Conservation (phyloP, 2,113 vertebrate species). For the Sprattus sprattus region DNA sequence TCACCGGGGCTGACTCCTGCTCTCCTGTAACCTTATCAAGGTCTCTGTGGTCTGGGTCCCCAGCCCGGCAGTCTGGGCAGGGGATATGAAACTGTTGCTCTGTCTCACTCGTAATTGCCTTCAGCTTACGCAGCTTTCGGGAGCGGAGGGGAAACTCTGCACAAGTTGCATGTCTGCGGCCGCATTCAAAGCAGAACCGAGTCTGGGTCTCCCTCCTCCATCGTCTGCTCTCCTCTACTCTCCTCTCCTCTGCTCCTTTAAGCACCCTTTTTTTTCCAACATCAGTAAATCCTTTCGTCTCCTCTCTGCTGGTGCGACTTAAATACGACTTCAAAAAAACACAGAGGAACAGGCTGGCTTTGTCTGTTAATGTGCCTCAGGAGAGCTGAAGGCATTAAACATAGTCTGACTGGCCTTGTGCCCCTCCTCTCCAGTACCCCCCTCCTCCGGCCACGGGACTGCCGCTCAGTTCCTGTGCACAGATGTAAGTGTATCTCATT, state of each 20-base stretch:
- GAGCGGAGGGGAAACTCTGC: slow-evolving; percentile 26
- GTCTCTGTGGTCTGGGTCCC: slow-evolving; percentile 51
- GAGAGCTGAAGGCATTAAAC: slow-evolving; percentile 47
- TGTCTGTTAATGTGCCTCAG: slow-evolving; percentile 58
- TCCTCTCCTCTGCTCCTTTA: neutral
- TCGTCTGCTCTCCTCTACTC: neutral
- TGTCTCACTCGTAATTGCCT: slow-evolving; percentile 60
- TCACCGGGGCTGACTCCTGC: slow-evolving; percentile 7
- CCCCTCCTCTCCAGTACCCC: neutral
- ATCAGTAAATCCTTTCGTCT: slow-evolving; percentile 29
- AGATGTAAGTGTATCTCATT: neutral
- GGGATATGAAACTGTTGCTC: slow-evolving; percentile 49
- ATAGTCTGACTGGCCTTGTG: neutral
- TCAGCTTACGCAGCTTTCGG: slow-evolving; percentile 55
- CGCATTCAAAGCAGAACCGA: neutral
- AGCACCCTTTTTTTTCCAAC: slow-evolving; percentile 22
- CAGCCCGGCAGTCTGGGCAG: slow-evolving; percentile 44
- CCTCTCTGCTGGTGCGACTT: slow-evolving; percentile 35
- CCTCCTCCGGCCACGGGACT: neutral
- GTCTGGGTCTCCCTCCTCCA: slow-evolving; percentile 40
- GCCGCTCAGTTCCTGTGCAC: neutral
- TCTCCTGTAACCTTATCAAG: slow-evolving; percentile 49
- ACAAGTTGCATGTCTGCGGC: slow-evolving; percentile 43
- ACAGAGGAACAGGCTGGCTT: slow-evolving; percentile 55
- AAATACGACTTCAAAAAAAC: slow-evolving; percentile 47